A percentile compares a stretch with the other conserved stretches of the same genome.
phyloP scores from a whole-genome alignment of 2,113 vertebrate species.

The Elephas maximus region DNA sequence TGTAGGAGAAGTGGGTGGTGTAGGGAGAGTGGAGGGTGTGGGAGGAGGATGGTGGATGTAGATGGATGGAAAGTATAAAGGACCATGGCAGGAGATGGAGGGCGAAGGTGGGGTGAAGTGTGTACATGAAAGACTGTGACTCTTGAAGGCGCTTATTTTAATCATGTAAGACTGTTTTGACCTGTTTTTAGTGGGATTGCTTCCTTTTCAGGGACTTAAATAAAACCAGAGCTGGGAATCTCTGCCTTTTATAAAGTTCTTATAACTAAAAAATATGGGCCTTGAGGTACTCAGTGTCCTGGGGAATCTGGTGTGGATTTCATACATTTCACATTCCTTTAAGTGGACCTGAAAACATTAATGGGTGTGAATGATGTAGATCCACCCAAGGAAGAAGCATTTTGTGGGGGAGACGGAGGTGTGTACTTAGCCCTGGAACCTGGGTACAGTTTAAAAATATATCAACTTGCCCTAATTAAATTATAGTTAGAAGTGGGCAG shows the following conservation, averaged over 20 bases:
- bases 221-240: constrained; percentile 25
- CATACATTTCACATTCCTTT: background rate
- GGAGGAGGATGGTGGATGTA: background rate
- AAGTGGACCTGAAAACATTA: background rate
- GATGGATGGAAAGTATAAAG: background rate
- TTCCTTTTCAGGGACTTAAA: constrained; percentile 6
- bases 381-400: background rate
- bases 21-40: background rate
- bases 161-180: constrained; percentile 58
- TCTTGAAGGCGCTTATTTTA: constrained; percentile 34
- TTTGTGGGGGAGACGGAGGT: background rate
- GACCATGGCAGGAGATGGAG: background rate
- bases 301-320: background rate
- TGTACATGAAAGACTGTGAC: background rate
- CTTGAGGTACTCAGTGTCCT: background rate
- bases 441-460: background rate
- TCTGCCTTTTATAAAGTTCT: constrained; percentile 22
- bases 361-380: background rate
- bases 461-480: background rate
- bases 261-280: background rate
- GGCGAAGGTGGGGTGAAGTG: background rate
- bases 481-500: background rate
- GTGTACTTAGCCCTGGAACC: background rate
- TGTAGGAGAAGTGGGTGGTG: background rate
- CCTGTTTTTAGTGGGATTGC: constrained; percentile 47